Evolutionary conservation across 1,140 invertebrate genomes (phyloP).

Genomic region (Leptestheria dahalacensis): DNA sequence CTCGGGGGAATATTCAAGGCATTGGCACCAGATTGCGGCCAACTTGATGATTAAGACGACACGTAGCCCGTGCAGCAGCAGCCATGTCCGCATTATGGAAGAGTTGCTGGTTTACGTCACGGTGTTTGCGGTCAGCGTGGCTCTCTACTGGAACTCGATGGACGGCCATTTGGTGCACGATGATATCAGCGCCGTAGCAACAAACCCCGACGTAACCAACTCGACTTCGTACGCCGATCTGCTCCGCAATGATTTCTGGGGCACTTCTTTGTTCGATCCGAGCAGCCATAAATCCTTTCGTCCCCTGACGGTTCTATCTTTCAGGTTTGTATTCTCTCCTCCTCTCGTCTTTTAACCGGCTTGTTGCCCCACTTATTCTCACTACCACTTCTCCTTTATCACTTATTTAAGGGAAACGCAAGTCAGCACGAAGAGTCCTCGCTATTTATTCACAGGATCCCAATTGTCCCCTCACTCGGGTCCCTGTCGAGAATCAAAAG

Average conservation of each 20-base stretch:
- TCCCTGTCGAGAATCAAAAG: no score
- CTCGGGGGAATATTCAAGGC: not conserved
- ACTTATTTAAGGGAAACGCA: no score
- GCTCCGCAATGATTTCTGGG: constrained; percentile 80
- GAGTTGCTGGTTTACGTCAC: not conserved
- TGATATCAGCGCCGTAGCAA: constrained; percentile 69
- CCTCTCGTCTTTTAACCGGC: no score
- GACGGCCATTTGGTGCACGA: constrained; percentile 79
- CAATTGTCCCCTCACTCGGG: no score
- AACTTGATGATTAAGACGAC: not conserved
- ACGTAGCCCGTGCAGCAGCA: not conserved
- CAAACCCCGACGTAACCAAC: constrained; percentile 67
- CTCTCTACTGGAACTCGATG: constrained; percentile 60
- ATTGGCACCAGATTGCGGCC: not conserved
- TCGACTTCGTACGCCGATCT: constrained; percentile 44
- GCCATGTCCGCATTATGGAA: not conserved
- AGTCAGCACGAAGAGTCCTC: no score
- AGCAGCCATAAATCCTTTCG: constrained; percentile 71
- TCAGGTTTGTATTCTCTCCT: constrained; percentile 44
- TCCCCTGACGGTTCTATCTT: constrained; percentile 63
- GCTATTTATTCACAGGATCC: no score
- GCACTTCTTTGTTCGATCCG: constrained; percentile 67
- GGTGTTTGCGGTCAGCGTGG: constrained; percentile 23
- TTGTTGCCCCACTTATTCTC: no score
- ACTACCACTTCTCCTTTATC: no score